phyloP scores from a whole-genome alignment of 1,140 invertebrate genomes.

The Drosophila sechellia region DNA sequence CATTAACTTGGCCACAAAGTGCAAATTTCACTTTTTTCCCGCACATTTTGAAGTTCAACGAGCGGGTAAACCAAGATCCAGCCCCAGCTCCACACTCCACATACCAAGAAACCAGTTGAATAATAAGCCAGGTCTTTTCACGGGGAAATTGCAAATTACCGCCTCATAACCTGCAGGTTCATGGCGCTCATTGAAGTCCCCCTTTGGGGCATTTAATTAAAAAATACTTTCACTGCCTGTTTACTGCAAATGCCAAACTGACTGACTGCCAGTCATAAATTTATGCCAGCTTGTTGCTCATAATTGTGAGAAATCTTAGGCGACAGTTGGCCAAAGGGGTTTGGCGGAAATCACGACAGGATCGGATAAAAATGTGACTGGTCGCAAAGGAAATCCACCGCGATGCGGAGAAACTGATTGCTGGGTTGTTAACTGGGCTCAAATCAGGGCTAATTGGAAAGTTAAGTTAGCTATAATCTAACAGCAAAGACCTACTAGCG shows the following conservation, averaged over 20 bases:
- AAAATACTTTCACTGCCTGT: slow-evolving; percentile 77
- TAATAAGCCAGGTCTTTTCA: slow-evolving; percentile 49
- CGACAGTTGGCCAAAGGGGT: slow-evolving; percentile 42
- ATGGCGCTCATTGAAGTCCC: slow-evolving; percentile 33
- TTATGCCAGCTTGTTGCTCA: slow-evolving; percentile 47
- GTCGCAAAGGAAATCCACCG: slow-evolving; percentile 11
- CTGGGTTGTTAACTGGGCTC: slow-evolving; percentile 3
- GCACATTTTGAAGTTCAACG: slow-evolving; percentile 76
- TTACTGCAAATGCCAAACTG: slow-evolving; percentile 45
- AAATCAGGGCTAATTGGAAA: slow-evolving; percentile 6
- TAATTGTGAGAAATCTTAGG: slow-evolving; percentile 65
- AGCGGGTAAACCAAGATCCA: slow-evolving; percentile 9
- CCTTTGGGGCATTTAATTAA: slow-evolving; percentile 62
- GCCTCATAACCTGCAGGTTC: slow-evolving; percentile 67
- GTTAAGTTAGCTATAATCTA: background rate
- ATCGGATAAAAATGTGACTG: slow-evolving; percentile 7
- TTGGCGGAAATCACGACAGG: slow-evolving; percentile 2
- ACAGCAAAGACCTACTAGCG: background rate
- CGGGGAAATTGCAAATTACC: slow-evolving; percentile 77
- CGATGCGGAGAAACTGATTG: slow-evolving; percentile 16
- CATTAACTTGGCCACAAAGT: slow-evolving; percentile 65
- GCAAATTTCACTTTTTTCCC: slow-evolving; percentile 74
- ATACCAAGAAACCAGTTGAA: slow-evolving; percentile 78
- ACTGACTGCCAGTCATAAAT: slow-evolving; percentile 42
- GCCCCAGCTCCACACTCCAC: slow-evolving; percentile 5